phyloP scores from a whole-genome alignment of 2,797 vertebrate species.

The Thunnus albacares region DNA sequence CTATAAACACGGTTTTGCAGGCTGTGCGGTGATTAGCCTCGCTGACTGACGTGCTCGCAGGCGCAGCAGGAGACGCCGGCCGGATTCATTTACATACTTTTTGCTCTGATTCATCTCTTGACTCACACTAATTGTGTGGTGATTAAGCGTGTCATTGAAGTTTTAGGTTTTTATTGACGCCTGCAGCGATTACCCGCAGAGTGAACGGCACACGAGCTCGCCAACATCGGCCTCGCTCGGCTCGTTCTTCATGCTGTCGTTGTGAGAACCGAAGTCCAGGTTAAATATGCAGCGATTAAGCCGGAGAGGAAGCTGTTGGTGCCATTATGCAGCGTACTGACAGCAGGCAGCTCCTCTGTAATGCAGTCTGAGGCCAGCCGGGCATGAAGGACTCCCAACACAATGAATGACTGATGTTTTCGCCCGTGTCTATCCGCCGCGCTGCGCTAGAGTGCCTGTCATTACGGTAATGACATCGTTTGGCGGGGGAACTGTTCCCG shows the following conservation, averaged over 20 bases:
- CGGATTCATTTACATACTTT: slow-evolving; percentile 11
- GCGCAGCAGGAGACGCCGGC: slow-evolving; percentile 13
- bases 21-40: slow-evolving; percentile 14
- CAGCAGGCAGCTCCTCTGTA: slow-evolving; percentile 41
- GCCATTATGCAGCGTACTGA: slow-evolving; percentile 8
- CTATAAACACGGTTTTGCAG: background rate
- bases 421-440: slow-evolving; percentile 15
- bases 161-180: slow-evolving; percentile 32
- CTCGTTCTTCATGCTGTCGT: slow-evolving; percentile 14
- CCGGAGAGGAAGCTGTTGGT: background rate
- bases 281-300: slow-evolving; percentile 17
- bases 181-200: slow-evolving; percentile 28
- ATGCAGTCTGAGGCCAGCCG: slow-evolving; percentile 17
- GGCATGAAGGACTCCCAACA: slow-evolving; percentile 57
- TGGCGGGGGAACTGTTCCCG: slow-evolving; percentile 50
- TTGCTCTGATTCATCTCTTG: slow-evolving; percentile 23
- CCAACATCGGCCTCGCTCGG: background rate
- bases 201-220: background rate
- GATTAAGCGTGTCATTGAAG: slow-evolving; percentile 42
- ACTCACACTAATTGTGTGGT: slow-evolving; percentile 33
- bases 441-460: slow-evolving; percentile 24
- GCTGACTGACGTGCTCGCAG: slow-evolving; percentile 37
- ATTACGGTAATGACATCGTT: slow-evolving; percentile 67
- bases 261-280: background rate
- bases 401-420: slow-evolving; percentile 48